A percentile compares a stretch with the other conserved stretches of the same genome.
These are phyloP conservation scores for Hermatobates lingyangjiaoensis DNA, from an alignment of 1,140 invertebrate species.

Conservation along the genomic window DNA sequence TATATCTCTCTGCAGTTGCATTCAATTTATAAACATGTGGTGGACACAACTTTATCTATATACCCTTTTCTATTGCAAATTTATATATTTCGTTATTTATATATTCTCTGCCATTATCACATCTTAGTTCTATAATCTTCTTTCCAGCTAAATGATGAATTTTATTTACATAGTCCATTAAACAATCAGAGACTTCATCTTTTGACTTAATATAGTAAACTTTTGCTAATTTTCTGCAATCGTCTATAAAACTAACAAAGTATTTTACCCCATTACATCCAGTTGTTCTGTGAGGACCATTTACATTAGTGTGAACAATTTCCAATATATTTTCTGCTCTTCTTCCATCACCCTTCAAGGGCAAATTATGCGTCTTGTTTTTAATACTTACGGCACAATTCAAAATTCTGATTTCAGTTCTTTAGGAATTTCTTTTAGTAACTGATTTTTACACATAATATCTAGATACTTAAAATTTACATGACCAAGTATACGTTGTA, in stretches of 20 bases:
- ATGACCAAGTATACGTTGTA: constrained; percentile 14
- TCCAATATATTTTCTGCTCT: constrained; percentile 13
- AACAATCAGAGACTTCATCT: constrained; percentile 14
- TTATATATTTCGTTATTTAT: neutral
- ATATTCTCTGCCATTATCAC: constrained; percentile 13
- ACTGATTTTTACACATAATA: constrained; percentile 6
- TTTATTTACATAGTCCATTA: constrained; percentile 15
- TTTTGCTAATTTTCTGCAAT: constrained; percentile 18
- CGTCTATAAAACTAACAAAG: constrained; percentile 19
- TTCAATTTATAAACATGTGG: constrained; percentile 1
- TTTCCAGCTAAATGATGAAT: constrained; percentile 1
- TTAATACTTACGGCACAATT: constrained; percentile 15
- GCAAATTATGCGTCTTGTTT: constrained; percentile 13
- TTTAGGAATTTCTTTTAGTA: neutral
- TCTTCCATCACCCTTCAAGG: constrained; percentile 8
- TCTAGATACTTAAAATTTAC: constrained; percentile 14
- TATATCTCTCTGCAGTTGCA: constrained; percentile 10
- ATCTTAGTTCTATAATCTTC: constrained; percentile 5
- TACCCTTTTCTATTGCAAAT: neutral
- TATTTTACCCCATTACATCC: constrained; percentile 16
- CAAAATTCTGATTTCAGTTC: neutral
- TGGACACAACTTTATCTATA: neutral
- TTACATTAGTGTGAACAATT: constrained; percentile 18
- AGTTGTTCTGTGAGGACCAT: constrained; percentile 7
- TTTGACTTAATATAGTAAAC: constrained; percentile 16